Evolutionary conservation across 2,113 vertebrate genomes (phyloP), one percentile per base, ranked within the genome.

Genomic region (Xiphorhynchus elegans): DNA sequence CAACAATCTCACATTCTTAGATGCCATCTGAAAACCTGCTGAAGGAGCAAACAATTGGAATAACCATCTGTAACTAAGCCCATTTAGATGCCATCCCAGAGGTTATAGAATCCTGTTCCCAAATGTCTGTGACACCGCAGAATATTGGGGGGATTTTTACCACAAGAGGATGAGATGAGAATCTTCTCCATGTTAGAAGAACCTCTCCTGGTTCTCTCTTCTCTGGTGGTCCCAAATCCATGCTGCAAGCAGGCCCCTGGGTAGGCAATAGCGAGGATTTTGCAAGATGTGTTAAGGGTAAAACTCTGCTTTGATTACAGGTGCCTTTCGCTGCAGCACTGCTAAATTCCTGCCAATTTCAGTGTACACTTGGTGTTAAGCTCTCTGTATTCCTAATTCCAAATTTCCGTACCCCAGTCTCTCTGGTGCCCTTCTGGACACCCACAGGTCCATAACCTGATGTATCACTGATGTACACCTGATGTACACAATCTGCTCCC

Each of bases 31-130:
- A 75, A 81, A 87, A 64, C 67, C 53, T 87, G 66, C 74, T 79
- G 66, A 81, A 91, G 77, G 84, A 68, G 64, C 85, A 55, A 33
- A 28, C 25, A 50, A 10, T 55, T 53, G 74, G 77, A 87, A 81
- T 10, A 18, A 12, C 56, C 0, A 0, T 62, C 77, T 69, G 13
- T 77, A 42, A 52, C 0, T 29, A 60, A 70, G 42, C 39, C 28
- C 35, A n/a, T 69, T 63, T 70, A 81, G 60, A 77, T 80, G 53
- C 52, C 28, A 5, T 37, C 60, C 19, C 46, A 25, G 31, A 15
- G 64, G 15, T 33, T 42, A 10, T 14, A 8, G 7, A 39, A 60
- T 47, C 63, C 55, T 31, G 20, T 37, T 86, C 83, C 49, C n/a
- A 40, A 50, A 42, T 14, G 17, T 28, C 29, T n/a, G 26, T 21